phyloP scores from a whole-genome alignment of 2,113 vertebrate genomes.

The Dendrocopos noguchii region DNA sequence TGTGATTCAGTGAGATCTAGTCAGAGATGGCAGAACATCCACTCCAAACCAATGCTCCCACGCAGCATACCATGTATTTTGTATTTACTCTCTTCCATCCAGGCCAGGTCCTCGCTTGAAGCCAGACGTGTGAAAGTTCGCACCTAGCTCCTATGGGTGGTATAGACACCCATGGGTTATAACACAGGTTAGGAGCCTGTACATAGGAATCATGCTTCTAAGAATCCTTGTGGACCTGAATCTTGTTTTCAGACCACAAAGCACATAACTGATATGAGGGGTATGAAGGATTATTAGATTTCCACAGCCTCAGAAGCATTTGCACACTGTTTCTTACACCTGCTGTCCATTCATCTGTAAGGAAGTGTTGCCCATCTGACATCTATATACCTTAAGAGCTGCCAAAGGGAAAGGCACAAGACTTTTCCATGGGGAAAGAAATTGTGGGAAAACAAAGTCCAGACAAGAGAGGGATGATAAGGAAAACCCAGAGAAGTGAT shows the following conservation, averaged over 20 bases:
- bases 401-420: background rate
- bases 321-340: background rate
- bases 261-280: background rate
- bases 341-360: background rate
- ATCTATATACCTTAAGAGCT: background rate
- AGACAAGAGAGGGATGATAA: background rate
- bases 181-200: background rate
- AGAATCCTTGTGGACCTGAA: background rate
- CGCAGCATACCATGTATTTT: background rate
- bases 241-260: background rate
- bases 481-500: background rate
- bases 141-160: background rate
- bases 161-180: background rate
- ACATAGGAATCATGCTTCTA: background rate
- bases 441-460: background rate
- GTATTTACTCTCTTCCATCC: background rate
- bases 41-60: background rate
- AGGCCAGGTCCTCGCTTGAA: background rate
- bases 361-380: background rate
- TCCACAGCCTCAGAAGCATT: background rate
- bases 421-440: background rate
- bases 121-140: background rate
- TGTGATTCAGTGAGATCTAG: background rate
- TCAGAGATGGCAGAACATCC: background rate
- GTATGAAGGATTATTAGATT: background rate